Conservation (phyloP, 2,888 invertebrate genomes). For the Cepaea hortensis region DNA sequence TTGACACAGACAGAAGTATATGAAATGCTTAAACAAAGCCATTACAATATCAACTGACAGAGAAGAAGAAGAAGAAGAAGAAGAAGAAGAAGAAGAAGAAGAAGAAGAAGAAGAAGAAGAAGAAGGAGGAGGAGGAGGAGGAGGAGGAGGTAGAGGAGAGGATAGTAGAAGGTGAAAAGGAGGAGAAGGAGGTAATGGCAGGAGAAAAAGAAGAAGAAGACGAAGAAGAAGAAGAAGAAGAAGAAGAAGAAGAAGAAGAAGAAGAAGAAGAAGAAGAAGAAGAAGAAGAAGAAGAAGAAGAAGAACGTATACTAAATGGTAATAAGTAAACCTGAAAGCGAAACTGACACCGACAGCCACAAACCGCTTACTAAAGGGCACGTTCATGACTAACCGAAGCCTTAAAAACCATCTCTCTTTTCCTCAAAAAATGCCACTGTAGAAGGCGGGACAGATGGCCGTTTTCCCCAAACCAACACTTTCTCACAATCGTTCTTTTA, state of each 20-base stretch:
- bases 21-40: too few relatives aligned
- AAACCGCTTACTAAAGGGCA: too few relatives aligned
- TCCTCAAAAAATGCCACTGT: too few relatives aligned
- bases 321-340: neutral
- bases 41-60: too few relatives aligned
- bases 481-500: neutral
- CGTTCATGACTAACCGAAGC: too few relatives aligned
- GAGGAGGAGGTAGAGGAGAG: neutral
- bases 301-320: neutral
- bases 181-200: neutral
- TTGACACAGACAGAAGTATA: too few relatives aligned
- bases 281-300: neutral
- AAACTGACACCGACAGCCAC: neutral
- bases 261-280: neutral
- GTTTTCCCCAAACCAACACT: neutral
- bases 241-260: too few relatives aligned
- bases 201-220: neutral
- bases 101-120: neutral
- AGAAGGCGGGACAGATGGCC: constrained; percentile 14
- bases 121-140: neutral
- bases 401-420: too few relatives aligned
- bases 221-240: neutral
- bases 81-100: neutral
- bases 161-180: neutral
- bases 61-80: neutral